Percentiles rank a stretch among this genome's conserved stretches.
These are phyloP conservation scores for Sabatieria punctata DNA, from an alignment of 2,888 invertebrate genomes.

Conservation along the genomic window DNA sequence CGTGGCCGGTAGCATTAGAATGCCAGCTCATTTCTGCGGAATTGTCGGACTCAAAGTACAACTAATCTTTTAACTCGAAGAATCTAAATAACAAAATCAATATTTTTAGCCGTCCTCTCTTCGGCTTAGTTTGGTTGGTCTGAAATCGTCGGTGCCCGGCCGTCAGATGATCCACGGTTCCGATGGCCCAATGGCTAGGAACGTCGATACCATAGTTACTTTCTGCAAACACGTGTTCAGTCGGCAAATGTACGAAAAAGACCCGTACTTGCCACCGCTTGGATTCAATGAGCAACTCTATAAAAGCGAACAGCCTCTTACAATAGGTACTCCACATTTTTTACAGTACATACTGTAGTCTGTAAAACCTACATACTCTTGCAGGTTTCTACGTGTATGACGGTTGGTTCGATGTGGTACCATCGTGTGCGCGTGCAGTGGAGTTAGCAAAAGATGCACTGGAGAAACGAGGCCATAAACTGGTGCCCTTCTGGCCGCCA, in stretches of 20 bases:
- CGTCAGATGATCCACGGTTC: conserved; percentile 1
- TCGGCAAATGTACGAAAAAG: conserved; percentile 27
- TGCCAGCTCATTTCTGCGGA: conserved; percentile 35
- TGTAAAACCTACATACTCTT: no score
- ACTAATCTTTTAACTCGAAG: no score
- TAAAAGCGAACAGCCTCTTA: no score
- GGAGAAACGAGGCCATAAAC: conserved; percentile 21
- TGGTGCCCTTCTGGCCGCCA: no score
- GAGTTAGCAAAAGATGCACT: conserved; percentile 19
- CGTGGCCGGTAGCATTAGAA: conserved; percentile 35
- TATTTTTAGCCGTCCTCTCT: conserved; percentile 28
- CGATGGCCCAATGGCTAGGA: conserved; percentile 30
- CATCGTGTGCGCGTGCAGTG: conserved; percentile 25
- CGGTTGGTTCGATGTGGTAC: conserved; percentile 22
- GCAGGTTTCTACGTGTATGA: conserved; percentile 23
- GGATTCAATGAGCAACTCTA: no score
- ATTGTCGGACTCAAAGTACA: conserved; percentile 27
- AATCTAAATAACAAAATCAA: no score
- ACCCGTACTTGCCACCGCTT: conserved; percentile 24
- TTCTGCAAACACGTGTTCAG: no score
- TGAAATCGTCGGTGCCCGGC: conserved; percentile 4
- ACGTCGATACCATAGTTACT: conserved; percentile 23
- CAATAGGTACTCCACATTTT: no score
- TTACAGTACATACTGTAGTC: no score
- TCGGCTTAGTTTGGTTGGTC: conserved; percentile 7